Percentiles rank a stretch among this genome's conserved stretches.
Evolutionary conservation across 2,888 invertebrate genomes (phyloP).

Genomic region (Limenitis camilla): DNA sequence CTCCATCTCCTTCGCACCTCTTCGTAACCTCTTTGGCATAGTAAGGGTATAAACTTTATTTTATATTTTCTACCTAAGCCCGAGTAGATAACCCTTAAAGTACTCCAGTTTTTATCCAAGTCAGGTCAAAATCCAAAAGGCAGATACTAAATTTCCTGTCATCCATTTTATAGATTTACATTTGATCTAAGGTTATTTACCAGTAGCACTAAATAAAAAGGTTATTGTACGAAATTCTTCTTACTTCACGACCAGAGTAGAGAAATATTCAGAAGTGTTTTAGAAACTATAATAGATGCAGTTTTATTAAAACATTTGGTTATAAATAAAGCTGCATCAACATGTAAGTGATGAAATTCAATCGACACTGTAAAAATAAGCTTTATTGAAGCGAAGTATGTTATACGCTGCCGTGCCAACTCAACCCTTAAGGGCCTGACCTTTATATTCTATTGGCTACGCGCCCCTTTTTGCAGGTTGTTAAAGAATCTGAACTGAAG

Average conservation of each 20-base stretch:
- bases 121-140: too few relatives aligned
- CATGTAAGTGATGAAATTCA: conserved; percentile 51
- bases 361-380: conserved; percentile 49
- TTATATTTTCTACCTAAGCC: too few relatives aligned
- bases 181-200: too few relatives aligned
- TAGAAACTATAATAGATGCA: conserved; percentile 12
- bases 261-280: conserved; percentile 10
- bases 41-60: too few relatives aligned
- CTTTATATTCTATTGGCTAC: conserved; percentile 82
- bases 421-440: conserved; percentile 53
- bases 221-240: too few relatives aligned
- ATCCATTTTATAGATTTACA: too few relatives aligned
- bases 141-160: too few relatives aligned
- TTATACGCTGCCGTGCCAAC: conserved; percentile 64
- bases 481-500: conserved; percentile 97
- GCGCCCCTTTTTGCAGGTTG: conserved; percentile 89
- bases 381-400: conserved; percentile 64
- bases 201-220: too few relatives aligned
- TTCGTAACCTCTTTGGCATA: too few relatives aligned
- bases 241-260: neutral
- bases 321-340: conserved; percentile 54
- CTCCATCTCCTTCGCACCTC: too few relatives aligned
- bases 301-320: conserved; percentile 10
- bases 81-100: too few relatives aligned
- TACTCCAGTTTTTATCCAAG: too few relatives aligned